Evolutionary conservation across 2,888 invertebrate species (phyloP).

Genomic region (Lycia hirtaria): DNA sequence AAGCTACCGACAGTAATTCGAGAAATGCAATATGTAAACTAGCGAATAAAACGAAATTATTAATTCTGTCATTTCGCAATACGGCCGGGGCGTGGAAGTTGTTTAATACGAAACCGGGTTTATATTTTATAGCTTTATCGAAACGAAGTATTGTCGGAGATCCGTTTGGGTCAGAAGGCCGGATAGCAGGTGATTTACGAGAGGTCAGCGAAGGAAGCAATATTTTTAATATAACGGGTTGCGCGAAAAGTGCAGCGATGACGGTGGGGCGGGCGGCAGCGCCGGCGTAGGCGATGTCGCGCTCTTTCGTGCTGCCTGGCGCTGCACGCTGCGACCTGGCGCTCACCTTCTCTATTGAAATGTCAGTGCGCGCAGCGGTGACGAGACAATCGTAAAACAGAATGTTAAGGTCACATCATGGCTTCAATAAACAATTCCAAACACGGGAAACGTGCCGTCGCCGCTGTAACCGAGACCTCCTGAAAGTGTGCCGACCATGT

Average conservation of each 20-base stretch:
- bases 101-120: slow-evolving; percentile 55
- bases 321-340: slow-evolving; percentile 58
- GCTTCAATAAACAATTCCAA: slow-evolving; percentile 83
- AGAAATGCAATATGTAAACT: slow-evolving; percentile 62
- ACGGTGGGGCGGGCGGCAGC: slow-evolving; percentile 40
- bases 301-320: slow-evolving; percentile 65
- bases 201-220: slow-evolving; percentile 43
- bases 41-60: slow-evolving; percentile 54
- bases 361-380: slow-evolving; percentile 80
- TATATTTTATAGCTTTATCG: slow-evolving; percentile 60
- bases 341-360: slow-evolving; percentile 84
- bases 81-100: slow-evolving; percentile 51
- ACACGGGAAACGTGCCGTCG: slow-evolving; percentile 82
- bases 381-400: slow-evolving; percentile 84
- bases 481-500: slow-evolving; percentile 79
- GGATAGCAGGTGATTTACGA: slow-evolving; percentile 57
- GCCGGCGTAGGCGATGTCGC: slow-evolving; percentile 49
- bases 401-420: slow-evolving; percentile 85
- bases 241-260: slow-evolving; percentile 55
- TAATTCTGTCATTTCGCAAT: slow-evolving; percentile 54
- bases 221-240: slow-evolving; percentile 55
- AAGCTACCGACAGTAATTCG: slow-evolving; percentile 71
- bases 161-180: slow-evolving; percentile 52
- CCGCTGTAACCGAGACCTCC: slow-evolving; percentile 71
- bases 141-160: slow-evolving; percentile 51